phyloP scores from a whole-genome alignment of 2,888 invertebrate species.

The Ariolimax columbianus region DNA sequence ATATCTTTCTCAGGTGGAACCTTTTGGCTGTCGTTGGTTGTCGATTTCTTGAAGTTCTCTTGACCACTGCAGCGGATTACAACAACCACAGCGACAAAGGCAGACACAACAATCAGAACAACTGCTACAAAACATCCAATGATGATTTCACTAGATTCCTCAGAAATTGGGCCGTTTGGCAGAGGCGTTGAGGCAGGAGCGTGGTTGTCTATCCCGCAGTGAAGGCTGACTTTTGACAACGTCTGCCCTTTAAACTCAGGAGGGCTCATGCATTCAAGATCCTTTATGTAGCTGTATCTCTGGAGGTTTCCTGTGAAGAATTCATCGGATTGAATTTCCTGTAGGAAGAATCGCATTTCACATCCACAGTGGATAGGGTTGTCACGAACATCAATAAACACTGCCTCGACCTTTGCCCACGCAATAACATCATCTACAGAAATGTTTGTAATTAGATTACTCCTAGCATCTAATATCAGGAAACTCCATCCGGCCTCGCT shows the following conservation, averaged over 20 bases:
- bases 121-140: not conserved
- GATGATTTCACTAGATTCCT: not conserved
- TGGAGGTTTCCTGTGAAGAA: not conserved
- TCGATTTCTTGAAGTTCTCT: no score
- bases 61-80: not conserved
- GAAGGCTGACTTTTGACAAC: not conserved
- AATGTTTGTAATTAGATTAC: constrained; percentile 44
- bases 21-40: no score
- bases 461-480: constrained; percentile 25
- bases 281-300: constrained; percentile 17
- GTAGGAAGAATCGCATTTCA: not conserved
- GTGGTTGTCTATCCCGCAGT: not conserved
- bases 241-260: not conserved
- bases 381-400: constrained; percentile 29
- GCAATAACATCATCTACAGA: not conserved
- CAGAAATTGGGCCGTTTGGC: not conserved
- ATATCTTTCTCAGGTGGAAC: no score
- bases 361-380: constrained; percentile 43
- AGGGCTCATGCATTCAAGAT: not conserved
- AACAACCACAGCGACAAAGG: not conserved
- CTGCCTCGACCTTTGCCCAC: constrained; percentile 4
- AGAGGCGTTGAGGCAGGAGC: not conserved
- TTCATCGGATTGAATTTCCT: not conserved
- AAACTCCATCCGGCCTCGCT: not conserved
- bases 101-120: not conserved